Base-by-base conservation (phyloP, 2,797 vertebrate species). In the Eulemur mongoz region DNA sequence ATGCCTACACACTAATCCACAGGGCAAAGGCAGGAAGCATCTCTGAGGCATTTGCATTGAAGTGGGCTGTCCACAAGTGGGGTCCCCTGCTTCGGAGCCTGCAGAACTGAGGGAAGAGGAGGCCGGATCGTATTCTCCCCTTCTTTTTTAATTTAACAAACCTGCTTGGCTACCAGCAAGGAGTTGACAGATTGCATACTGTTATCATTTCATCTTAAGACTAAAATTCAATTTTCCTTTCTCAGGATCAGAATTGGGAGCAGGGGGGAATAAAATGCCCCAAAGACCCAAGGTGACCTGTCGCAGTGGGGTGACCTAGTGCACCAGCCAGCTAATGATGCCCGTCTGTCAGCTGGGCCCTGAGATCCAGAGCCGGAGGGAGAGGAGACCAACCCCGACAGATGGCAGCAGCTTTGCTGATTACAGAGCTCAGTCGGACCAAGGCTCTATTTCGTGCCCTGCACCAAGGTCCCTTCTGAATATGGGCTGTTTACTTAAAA, bases 141-240 rank as follows among this genome's bases (percentile, higher is more conserved):
- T 86, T 81, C 93, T 80, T 95, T 87, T 91, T 90, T 40, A 65
- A 93, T 96, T 94, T 91, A 96, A 87, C 93, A 94, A 97, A 92
- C 80, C 89, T 87, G 32, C 84, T 94, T 85, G 96, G 91, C 95
- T 85, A 82, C 93, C 86, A 94, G 96, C 84, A 80, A 92, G 84
- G 35, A 94, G 87, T 69, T 84, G 96, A 95, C 96, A 97, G 97
- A 97, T 96, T 96, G 96, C 97, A 94, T 85, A 91, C 94, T 98
- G 96, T 90, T 94, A 93, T 88, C 96, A 88, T 95, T 97, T 96
- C 93, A 97, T 97, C 94, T 94, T 84, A 94, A 96, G 70, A 80
- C 69, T 70, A 93, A 97, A 97, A 97, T 97, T 97, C 92, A 95
- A 97, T 97, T 97, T 97, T 85, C 89, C 76, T 83, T 95, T 96